phyloP scores from a whole-genome alignment of 2,797 vertebrate species.

The Octomys mimax region DNA sequence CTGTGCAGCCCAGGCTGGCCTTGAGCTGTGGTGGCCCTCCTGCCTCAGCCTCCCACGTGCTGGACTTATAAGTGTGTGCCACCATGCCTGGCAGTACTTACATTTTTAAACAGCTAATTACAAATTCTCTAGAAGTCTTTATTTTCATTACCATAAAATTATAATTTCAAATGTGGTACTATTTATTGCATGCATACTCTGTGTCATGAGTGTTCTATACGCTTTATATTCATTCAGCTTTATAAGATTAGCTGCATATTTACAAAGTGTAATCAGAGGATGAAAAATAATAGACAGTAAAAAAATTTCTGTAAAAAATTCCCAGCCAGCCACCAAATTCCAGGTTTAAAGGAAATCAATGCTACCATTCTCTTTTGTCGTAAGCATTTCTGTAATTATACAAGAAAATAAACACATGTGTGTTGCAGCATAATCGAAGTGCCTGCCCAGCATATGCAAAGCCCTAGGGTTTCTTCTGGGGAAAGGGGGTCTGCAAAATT shows the following conservation, averaged over 20 bases:
- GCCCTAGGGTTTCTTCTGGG: neutral
- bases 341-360: constrained; percentile 23
- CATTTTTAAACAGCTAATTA: constrained; percentile 37
- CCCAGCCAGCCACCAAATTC: neutral
- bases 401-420: neutral
- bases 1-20: neutral
- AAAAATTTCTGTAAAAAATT: neutral
- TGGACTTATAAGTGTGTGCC: neutral
- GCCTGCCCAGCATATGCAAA: neutral
- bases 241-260: neutral
- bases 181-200: neutral
- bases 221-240: neutral
- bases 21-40: neutral
- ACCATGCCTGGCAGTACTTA: neutral
- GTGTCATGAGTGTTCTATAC: neutral
- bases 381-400: constrained; percentile 38
- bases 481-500: neutral
- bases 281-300: neutral
- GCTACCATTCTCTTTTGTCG: constrained; percentile 37
- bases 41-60: neutral
- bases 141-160: constrained; percentile 38
- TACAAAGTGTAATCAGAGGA: neutral
- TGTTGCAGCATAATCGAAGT: neutral
- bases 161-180: neutral
- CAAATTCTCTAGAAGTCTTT: neutral